Base-by-base conservation (phyloP, 2,113 vertebrate genomes). In the Fregetta grallaria region DNA sequence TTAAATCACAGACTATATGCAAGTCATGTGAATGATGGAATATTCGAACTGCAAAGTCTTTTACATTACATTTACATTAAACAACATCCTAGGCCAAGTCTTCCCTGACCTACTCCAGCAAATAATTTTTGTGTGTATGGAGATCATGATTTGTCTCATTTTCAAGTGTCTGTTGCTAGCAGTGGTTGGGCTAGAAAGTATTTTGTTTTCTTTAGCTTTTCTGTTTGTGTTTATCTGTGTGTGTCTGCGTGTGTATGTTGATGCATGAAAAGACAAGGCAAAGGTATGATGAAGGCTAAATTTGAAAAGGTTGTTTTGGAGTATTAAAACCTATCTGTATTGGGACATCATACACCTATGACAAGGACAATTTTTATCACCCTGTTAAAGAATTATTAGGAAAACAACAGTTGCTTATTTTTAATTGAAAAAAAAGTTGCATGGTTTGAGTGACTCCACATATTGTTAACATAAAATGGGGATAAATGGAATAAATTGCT, bases 171-270 rank as follows among this genome's bases (percentile, higher is more conserved):
- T 68, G 21, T 65, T 92, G 27, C 49, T 78, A 36, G 58, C 58
- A 79, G 26, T 66, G 44, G 23, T 78, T 95, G 49, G 23, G 32
- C 78, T 78, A 61, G 34, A 61, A 82, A 75, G 23, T 36, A 22
- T 68, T 93, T 94, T 83, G 11, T 40, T 88, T 65, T 65, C 40
- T 62, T 38, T 82, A 52, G n/a, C 30, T 94, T 92, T 86, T 77
- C 11, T 92, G 13, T 65, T 91, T 75, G 7, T 81, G 14, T 96
- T 74, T 78, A 20, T 34, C 26, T 25, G 0, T 56, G n/a, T 14
- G 18, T 23, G 26, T 45, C 19, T 3, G 32, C 4, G 2, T 15
- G 7, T 29, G 20, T 19, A 32, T 0, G 0, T 3, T 47, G 40
- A 63, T 85, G 15, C 17, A 26, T 42, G 29, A 38, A 61, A 61